These are phyloP conservation scores for Arctocebus calabarensis DNA, from an alignment of 2,797 vertebrate species.

Conservation along the genomic window DNA sequence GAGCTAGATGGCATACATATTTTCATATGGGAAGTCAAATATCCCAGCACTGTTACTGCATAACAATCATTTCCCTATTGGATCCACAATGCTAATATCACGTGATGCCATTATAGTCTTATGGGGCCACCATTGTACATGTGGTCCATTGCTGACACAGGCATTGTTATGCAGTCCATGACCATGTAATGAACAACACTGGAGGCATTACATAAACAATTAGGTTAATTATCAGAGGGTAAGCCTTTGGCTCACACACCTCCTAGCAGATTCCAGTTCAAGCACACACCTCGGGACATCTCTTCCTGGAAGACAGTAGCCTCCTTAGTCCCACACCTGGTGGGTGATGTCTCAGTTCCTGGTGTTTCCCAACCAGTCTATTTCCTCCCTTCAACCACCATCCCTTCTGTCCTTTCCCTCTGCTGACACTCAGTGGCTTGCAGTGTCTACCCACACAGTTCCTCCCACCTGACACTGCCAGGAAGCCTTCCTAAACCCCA, in stretches of 20 bases:
- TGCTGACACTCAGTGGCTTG: background rate
- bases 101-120: background rate
- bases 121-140: no score
- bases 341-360: background rate
- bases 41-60: background rate
- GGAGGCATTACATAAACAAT: background rate
- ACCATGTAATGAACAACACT: background rate
- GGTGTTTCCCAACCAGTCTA: background rate
- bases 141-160: background rate
- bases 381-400: background rate
- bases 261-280: background rate
- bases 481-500: background rate
- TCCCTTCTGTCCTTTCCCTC: background rate
- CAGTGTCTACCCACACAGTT: background rate
- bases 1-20: background rate
- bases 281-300: rapidly evolving
- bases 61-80: background rate
- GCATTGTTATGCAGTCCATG: background rate
- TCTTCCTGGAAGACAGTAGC: background rate
- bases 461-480: background rate
- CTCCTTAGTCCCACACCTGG: background rate
- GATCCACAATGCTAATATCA: background rate
- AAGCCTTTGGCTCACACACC: background rate
- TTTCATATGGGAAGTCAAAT: background rate
- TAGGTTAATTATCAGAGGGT: background rate